phyloP scores from a whole-genome alignment of 1,140 invertebrate species.

The Trigoniulus corallinus region DNA sequence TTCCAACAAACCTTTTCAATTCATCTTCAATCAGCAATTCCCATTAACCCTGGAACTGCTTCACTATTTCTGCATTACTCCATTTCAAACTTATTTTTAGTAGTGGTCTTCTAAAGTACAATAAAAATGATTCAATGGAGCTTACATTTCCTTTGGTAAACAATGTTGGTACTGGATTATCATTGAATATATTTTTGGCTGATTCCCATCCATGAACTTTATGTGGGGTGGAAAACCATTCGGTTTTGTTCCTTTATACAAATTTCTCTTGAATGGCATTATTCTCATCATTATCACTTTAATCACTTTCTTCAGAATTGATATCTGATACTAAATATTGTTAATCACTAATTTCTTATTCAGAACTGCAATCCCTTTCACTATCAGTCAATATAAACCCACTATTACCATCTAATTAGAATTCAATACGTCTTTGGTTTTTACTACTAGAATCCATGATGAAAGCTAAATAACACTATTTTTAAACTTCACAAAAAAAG shows the following conservation, averaged over 20 bases:
- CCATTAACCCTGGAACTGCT: neutral
- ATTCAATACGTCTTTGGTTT: too few species aligned
- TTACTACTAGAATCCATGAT: too few species aligned
- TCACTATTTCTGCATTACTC: neutral
- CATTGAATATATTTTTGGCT: neutral
- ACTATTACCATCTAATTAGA: neutral
- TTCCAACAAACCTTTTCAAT: neutral
- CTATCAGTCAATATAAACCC: neutral
- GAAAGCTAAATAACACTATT: too few species aligned
- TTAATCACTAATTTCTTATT: too few species aligned
- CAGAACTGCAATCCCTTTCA: neutral
- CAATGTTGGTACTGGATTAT: neutral
- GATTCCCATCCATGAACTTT: neutral
- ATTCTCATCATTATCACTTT: neutral
- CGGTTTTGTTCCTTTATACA: neutral
- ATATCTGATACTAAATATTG: too few species aligned
- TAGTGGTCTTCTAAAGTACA: neutral
- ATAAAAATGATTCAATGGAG: neutral
- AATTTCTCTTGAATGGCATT: neutral
- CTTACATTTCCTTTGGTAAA: neutral
- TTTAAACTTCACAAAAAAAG: too few species aligned
- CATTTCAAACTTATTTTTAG: neutral
- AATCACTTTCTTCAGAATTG: neutral
- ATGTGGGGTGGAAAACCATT: neutral
- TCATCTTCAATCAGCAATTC: neutral